These are phyloP conservation scores for Galaxias olidus DNA, from an alignment of 2,797 vertebrate species.

Conservation along the genomic window DNA sequence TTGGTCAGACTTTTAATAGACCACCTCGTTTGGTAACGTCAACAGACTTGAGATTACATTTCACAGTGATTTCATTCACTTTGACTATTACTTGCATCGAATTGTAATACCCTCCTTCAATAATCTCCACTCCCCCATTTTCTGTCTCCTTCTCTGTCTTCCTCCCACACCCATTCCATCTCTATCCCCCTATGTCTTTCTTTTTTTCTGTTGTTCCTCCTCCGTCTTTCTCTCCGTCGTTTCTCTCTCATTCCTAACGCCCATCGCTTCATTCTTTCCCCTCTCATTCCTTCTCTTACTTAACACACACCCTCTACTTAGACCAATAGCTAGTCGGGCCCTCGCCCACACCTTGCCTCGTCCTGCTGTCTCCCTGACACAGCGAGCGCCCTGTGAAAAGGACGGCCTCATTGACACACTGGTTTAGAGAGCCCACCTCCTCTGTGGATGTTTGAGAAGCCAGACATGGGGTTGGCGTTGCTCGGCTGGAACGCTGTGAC, in stretches of 20 bases:
- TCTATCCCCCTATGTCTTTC: background rate
- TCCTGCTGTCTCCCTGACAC: background rate
- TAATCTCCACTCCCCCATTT: too few relatives aligned
- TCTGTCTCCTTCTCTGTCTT: background rate
- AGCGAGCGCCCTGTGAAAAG: constrained; percentile 5
- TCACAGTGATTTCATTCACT: background rate
- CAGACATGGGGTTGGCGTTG: too few relatives aligned
- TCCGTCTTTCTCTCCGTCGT: too few relatives aligned
- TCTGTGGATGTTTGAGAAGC: too few relatives aligned
- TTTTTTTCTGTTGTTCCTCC: too few relatives aligned
- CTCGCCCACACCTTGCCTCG: background rate
- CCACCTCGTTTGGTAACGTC: background rate
- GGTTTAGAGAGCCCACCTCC: constrained; percentile 13
- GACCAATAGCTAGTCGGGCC: background rate
- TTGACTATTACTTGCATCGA: background rate
- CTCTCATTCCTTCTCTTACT: background rate
- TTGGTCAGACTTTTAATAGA: background rate
- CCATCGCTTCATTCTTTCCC: background rate
- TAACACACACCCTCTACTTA: background rate
- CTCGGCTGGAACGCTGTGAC: too few relatives aligned
- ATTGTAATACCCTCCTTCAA: background rate
- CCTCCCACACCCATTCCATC: background rate
- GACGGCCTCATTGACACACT: constrained; percentile 11
- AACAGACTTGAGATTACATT: background rate
- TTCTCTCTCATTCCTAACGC: too few relatives aligned